These are phyloP conservation scores for Hymenochirus boettgeri DNA, from an alignment of 2,113 vertebrate species.

Conservation along the genomic window DNA sequence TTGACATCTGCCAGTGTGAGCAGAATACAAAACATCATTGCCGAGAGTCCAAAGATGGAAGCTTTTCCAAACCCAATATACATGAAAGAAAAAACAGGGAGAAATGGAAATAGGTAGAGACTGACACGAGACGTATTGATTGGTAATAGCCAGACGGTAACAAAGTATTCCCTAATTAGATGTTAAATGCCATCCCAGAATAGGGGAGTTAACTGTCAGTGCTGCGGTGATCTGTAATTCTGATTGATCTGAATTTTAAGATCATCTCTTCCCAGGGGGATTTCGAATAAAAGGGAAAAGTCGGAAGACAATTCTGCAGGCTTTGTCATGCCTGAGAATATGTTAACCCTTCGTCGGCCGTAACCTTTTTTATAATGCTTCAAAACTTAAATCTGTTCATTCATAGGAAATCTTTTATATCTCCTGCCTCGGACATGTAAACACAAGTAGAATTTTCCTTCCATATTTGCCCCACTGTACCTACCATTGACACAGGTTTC, in stretches of 20 bases:
- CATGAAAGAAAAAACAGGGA: conserved; percentile 27
- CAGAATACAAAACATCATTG: conserved; percentile 20
- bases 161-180: conserved; percentile 44
- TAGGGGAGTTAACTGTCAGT: conserved; percentile 41
- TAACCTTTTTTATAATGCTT: no score
- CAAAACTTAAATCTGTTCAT: no score
- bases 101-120: conserved; percentile 7
- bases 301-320: conserved; percentile 20
- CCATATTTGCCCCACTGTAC: no score
- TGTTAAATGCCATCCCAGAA: conserved; percentile 43
- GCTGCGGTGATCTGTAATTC: conserved; percentile 41
- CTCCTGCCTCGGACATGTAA: no score
- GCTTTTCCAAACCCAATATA: conserved; percentile 8
- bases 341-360: conserved; percentile 12
- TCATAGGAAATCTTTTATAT: no score
- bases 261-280: conserved; percentile 33
- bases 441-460: no score
- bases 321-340: conserved; percentile 9
- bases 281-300: conserved; percentile 33
- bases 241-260: conserved; percentile 44
- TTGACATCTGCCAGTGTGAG: conserved; percentile 38
- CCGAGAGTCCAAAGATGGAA: conserved; percentile 8
- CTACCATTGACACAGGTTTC: no score
- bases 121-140: conserved; percentile 41
- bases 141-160: conserved; percentile 42